Conservation (phyloP, 2,888 invertebrate species). For the Microctonus aethiopoides region DNA sequence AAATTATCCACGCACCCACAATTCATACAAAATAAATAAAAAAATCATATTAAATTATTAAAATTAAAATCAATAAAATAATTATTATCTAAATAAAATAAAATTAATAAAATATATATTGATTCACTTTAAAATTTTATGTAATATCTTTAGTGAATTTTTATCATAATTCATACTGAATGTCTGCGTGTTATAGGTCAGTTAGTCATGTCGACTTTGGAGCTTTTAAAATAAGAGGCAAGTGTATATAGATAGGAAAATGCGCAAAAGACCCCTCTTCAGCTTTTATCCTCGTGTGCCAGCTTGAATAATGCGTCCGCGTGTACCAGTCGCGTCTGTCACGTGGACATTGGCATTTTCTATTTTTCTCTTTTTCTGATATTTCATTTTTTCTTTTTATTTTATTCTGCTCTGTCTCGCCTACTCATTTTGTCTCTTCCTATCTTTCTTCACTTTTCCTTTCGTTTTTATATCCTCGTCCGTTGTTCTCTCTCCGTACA, state of each 20-base stretch:
- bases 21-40: too few relatives aligned
- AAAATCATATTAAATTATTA: too few relatives aligned
- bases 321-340: constrained; percentile 22
- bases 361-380: too few relatives aligned
- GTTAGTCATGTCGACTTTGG: constrained; percentile 50
- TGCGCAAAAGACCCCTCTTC: constrained; percentile 4
- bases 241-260: too few relatives aligned
- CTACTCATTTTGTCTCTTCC: neutral
- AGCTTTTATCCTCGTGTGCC: neutral
- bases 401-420: neutral
- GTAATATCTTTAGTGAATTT: neutral
- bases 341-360: constrained; percentile 18
- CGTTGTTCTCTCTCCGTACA: constrained; percentile 31
- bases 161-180: constrained; percentile 19
- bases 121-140: neutral
- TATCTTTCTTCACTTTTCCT: constrained; percentile 11
- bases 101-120: neutral
- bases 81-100: too few relatives aligned
- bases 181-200: constrained; percentile 57
- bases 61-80: too few relatives aligned
- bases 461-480: neutral
- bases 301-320: constrained; percentile 26
- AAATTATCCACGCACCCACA: too few relatives aligned
- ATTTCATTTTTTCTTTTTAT: neutral
- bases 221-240: constrained; percentile 49